Percentiles rank a stretch among this genome's conserved stretches.
Conservation (phyloP, 2,888 invertebrate genomes). For the Acholoe squamosa region DNA sequence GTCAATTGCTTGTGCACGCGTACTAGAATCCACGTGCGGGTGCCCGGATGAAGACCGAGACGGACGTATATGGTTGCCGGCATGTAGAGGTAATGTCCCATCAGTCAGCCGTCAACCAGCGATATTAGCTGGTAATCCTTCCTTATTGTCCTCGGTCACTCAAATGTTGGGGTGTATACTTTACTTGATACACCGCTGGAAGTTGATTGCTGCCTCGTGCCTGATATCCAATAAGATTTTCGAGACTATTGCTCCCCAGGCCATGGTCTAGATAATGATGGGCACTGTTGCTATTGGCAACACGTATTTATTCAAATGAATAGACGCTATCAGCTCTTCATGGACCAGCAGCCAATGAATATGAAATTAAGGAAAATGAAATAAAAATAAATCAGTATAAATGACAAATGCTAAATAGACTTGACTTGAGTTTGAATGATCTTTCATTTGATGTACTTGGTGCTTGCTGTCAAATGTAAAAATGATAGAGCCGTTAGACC, state of each 20-base stretch:
- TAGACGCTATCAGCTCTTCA: background rate
- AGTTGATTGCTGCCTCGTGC: conserved; percentile 29
- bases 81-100: background rate
- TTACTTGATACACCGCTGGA: conserved; percentile 22
- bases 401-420: background rate
- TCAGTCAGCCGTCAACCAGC: conserved; percentile 1
- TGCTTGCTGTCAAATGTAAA: too few species aligned
- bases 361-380: conserved; percentile 9
- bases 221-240: conserved; percentile 40
- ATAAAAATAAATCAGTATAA: background rate
- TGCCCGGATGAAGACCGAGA: conserved; percentile 11
- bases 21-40: conserved; percentile 8
- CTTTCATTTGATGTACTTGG: too few species aligned
- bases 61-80: background rate
- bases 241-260: background rate
- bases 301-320: conserved; percentile 29
- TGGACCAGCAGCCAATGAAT: conserved; percentile 17
- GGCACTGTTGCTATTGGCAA: conserved; percentile 23
- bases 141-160: conserved; percentile 7
- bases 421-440: too few species aligned
- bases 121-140: conserved; percentile 5
- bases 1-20: conserved; percentile 49
- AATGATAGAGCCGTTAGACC: too few species aligned
- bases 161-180: conserved; percentile 24
- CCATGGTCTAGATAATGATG: background rate